Base-by-base conservation (phyloP, 2,113 vertebrate genomes). In the Marmota monax region DNA sequence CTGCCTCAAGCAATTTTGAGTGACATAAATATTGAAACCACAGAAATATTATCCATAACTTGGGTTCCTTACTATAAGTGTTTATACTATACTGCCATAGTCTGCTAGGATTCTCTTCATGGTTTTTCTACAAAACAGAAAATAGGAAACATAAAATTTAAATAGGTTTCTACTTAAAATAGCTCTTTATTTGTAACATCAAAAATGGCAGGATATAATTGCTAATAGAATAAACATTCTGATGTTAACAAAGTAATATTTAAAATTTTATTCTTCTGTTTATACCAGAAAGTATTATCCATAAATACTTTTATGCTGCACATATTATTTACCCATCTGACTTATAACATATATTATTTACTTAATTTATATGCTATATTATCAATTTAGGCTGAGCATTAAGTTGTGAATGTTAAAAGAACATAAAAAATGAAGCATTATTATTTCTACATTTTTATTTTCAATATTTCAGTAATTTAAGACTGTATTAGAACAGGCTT, bases 401-500 rank as follows among this genome's bases (percentile, higher is more conserved):
- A 63, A 72, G 1, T 48, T 84, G 7, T 7, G 91, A 65, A 79
- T 1, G 51, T 88, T 77, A 84, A 91, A 93, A 84, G 20, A 94
- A 45, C 18, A 93, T 37, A 84, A 95, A 96, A 96, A 45, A 76
- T 13, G 45, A 88, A 95, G 20, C 27, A 65, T 56, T 34, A 70
- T 23, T 86, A 76, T 72, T 25, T 16, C 58, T 39, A 82, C 0
- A 76, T 18, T 34, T 79, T 96, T 22, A 16, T 58, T 29, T 92
- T 96, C 79, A 90, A 37, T 22, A 80, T 63, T 61, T 86, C 11
- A 69, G 27, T 85, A 96, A 65, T 34, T 69, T 45, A 84, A 88
- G 69, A 25, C 1, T 67, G 12, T 29, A 27, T 85, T 94, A 93
- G 76, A 69, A 89, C 17, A 70, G 0, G 0, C 0, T 74, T 80